Conservation (phyloP, 2,113 vertebrate species). For the Nymphicus hollandicus region DNA sequence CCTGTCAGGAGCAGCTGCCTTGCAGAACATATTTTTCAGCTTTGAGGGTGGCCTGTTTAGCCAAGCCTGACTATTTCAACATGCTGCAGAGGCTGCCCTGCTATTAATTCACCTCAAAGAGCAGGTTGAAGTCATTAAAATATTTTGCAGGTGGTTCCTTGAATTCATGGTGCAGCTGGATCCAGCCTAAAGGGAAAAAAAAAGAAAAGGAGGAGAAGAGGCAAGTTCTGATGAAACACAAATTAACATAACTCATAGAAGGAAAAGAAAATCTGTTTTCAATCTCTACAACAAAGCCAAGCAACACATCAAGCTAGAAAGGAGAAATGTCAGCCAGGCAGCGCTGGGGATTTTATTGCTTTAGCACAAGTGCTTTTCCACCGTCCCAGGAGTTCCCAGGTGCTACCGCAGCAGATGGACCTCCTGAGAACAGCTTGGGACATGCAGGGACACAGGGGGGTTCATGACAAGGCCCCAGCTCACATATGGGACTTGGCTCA, state of each 20-base stretch:
- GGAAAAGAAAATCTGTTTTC: slow-evolving; percentile 60
- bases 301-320: slow-evolving; percentile 51
- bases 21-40: neutral
- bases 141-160: slow-evolving; percentile 65
- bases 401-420: slow-evolving; percentile 1
- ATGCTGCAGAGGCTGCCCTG: neutral
- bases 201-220: neutral
- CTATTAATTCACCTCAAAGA: slow-evolving; percentile 63
- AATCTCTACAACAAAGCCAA: slow-evolving; percentile 64
- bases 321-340: slow-evolving; percentile 46
- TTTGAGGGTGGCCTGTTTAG: slow-evolving; percentile 44
- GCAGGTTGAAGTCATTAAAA: slow-evolving; percentile 59
- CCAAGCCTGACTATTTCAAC: slow-evolving; percentile 23
- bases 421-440: neutral
- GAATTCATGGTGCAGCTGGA: slow-evolving; percentile 61
- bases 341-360: slow-evolving; percentile 31
- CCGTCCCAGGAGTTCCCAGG: neutral
- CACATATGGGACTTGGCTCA: neutral
- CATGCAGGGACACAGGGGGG: neutral
- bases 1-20: neutral
- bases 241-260: slow-evolving; percentile 60
- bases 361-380: slow-evolving; percentile 4
- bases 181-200: neutral
- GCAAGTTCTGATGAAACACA: slow-evolving; percentile 55
- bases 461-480: neutral